Evolutionary conservation across 2,888 invertebrate species (phyloP).

Genomic region (Mamestra brassicae): DNA sequence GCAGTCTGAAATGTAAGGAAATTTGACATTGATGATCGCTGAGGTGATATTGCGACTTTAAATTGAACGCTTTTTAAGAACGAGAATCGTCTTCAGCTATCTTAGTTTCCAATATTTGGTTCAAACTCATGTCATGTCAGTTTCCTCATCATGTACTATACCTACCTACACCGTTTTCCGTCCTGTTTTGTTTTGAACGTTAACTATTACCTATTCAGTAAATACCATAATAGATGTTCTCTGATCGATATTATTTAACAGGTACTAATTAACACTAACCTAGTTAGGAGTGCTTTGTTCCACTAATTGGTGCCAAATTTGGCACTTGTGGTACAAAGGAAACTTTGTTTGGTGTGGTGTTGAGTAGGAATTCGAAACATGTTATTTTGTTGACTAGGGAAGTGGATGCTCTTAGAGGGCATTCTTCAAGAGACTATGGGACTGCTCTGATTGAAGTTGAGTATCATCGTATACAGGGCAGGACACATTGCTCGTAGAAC

Average conservation of each 20-base stretch:
- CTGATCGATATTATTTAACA: slow-evolving; percentile 46
- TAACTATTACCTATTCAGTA: slow-evolving; percentile 11
- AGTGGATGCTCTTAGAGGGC: too few species aligned
- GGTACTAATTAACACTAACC: slow-evolving; percentile 54
- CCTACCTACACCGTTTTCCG: neutral
- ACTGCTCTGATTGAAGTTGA: too few species aligned
- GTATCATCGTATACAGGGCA: too few species aligned
- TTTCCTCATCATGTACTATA: neutral
- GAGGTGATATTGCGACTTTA: too few species aligned
- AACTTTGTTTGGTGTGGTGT: slow-evolving; percentile 14
- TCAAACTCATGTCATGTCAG: too few species aligned
- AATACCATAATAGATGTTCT: slow-evolving; percentile 14
- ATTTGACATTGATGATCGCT: too few species aligned
- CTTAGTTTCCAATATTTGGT: too few species aligned
- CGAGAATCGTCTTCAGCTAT: too few species aligned
- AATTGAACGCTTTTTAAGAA: too few species aligned
- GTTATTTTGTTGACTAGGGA: neutral
- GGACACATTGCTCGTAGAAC: too few species aligned
- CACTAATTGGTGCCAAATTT: slow-evolving; percentile 55
- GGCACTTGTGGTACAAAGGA: slow-evolving; percentile 37
- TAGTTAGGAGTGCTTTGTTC: slow-evolving; percentile 38
- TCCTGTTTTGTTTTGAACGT: neutral
- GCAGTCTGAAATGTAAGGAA: too few species aligned
- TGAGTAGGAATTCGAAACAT: slow-evolving; percentile 2
- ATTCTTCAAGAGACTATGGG: too few species aligned